phyloP scores from a whole-genome alignment of 1,140 invertebrate species.

The Adoxophyes honmai region DNA sequence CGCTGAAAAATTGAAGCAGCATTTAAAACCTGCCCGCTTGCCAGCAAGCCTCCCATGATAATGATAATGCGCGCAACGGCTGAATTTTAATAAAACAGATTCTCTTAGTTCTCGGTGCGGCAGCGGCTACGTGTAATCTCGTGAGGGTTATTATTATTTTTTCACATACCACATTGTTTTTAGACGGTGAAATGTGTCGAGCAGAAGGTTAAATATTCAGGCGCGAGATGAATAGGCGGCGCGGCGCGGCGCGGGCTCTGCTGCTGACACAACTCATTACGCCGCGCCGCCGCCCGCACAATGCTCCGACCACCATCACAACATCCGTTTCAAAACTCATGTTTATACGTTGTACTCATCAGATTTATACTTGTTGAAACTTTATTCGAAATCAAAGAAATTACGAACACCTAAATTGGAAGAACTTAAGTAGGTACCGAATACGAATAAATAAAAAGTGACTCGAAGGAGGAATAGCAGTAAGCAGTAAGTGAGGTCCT shows the following conservation, averaged over 20 bases:
- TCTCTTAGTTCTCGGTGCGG: constrained; percentile 16
- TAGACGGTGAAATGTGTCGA: constrained; percentile 6
- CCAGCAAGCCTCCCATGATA: constrained; percentile 23
- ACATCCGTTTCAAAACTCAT: not conserved
- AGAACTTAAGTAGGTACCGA: too few relatives aligned
- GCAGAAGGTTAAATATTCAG: constrained; percentile 7
- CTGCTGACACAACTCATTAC: constrained; percentile 22
- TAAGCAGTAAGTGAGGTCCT: too few relatives aligned
- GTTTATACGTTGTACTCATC: too few relatives aligned
- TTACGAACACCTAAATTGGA: too few relatives aligned
- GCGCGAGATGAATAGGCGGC: constrained; percentile 10
- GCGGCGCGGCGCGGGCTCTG: not conserved
- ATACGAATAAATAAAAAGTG: too few relatives aligned
- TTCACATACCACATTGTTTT: constrained; percentile 10
- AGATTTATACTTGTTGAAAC: too few relatives aligned
- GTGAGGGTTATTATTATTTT: constrained; percentile 12
- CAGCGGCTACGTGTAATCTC: constrained; percentile 10
- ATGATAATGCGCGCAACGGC: constrained; percentile 33
- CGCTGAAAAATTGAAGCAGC: constrained; percentile 40
- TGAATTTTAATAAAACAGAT: constrained; percentile 36
- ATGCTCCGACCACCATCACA: constrained; percentile 1
- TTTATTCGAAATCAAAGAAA: too few relatives aligned
- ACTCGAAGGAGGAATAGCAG: too few relatives aligned
- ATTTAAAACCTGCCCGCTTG: constrained; percentile 27
- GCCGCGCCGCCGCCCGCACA: constrained; percentile 15